A percentile compares a stretch with the other conserved stretches of the same genome.
Evolutionary conservation across 2,113 vertebrate species (phyloP).

Genomic region (Pleuronectes platessa): DNA sequence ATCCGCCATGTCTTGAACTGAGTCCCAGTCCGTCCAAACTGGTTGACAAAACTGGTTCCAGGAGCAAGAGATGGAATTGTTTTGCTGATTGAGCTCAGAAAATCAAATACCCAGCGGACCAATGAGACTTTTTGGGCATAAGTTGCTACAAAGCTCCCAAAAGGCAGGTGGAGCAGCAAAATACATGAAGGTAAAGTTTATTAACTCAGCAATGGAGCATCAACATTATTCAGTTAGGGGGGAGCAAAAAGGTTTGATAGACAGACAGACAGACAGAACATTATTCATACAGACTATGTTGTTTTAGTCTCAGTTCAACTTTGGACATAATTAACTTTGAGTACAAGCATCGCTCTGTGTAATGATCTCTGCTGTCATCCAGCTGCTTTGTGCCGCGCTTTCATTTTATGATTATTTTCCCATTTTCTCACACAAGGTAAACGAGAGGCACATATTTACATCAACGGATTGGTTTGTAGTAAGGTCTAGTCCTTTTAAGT

Average conservation of each 20-base stretch:
- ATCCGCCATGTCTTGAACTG: conserved; percentile 51
- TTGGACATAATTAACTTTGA: too few species aligned
- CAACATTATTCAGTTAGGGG: neutral
- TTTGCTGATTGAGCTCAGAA: conserved; percentile 43
- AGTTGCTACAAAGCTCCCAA: conserved; percentile 15
- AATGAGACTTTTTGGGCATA: conserved; percentile 15
- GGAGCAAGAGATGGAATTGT: conserved; percentile 46
- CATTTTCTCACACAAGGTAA: too few species aligned
- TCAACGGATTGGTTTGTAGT: too few species aligned
- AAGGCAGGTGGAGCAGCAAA: conserved; percentile 17
- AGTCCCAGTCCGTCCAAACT: conserved; percentile 58
- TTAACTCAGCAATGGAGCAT: neutral
- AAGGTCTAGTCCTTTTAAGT: too few species aligned
- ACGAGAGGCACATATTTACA: too few species aligned
- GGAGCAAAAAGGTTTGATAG: neutral
- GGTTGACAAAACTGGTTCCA: conserved; percentile 65
- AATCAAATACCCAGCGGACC: conserved; percentile 37
- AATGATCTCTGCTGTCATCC: too few species aligned
- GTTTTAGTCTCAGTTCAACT: too few species aligned
- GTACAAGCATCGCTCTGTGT: too few species aligned
- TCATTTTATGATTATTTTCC: too few species aligned
- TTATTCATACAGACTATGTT: too few species aligned
- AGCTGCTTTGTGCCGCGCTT: too few species aligned
- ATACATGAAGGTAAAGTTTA: conserved; percentile 3
- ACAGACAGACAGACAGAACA: too few species aligned